Base-by-base conservation (phyloP, 2,113 vertebrate genomes). In the Struthidea cinerea region DNA sequence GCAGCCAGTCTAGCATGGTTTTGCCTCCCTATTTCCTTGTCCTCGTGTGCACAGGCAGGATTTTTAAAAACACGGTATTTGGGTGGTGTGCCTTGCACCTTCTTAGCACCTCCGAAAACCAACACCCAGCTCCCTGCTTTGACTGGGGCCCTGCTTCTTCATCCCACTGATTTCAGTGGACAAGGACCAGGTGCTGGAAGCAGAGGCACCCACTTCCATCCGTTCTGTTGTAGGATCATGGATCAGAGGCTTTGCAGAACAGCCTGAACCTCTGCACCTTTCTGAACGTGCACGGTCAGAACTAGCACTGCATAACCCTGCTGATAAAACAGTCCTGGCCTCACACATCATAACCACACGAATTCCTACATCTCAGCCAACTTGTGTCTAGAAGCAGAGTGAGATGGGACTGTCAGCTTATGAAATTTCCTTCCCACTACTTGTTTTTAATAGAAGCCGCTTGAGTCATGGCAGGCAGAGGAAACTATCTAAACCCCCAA, bases 401-500 rank as follows among this genome's bases (percentile, higher is more conserved):
- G 89, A 84, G 94, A 78, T 67, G 92, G 83, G 90, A 57, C 94
- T 39, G 59, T 91, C 93, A 93, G 73, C 76, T 90, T 89, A 67
- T 79, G 86, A 96, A 73, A 96, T 95, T 93, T 92, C 95, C 93
- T 95, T 91, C 89, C 83, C 91, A 41, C 86, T 70, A 18, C 87
- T 95, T 90, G 80, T 91, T 96, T 95, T 90, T 81, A 90, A 94
- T 85, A 84, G 85, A 84, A 92, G 78, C 80, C 1, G 17, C 83
- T 96, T 91, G 93, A 96, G 92, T 94, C 86, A 92, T 37, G 74
- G 94, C 93, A 50, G 33, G 28, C 79, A 96, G 87, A 94, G 95
- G 93, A 96, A 96, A 89, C 81, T 56, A 56, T 94, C 96, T 39
- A 93, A 96, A 97, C 30, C 95, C 96, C 94, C 97, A 95, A 93